Conservation (phyloP, 1,140 invertebrate species). For the Paramacrobiotus metropolitanus region DNA sequence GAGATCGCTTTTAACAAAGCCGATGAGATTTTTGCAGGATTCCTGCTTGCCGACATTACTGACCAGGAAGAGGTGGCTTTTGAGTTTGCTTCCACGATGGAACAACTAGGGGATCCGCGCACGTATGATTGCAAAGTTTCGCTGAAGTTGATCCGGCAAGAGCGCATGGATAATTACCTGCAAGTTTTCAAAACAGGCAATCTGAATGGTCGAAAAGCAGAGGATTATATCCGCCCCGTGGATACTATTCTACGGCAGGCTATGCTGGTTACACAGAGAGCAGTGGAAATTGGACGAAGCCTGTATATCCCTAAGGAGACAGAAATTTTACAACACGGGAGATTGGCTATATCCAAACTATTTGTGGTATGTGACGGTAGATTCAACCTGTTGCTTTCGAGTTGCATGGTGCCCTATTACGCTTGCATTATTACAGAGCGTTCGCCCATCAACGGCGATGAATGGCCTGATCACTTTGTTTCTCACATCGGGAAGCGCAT, state of each 20-base stretch:
- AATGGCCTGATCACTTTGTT: neutral
- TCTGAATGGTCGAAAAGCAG: neutral
- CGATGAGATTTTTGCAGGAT: neutral
- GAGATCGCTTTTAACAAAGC: slow-evolving; percentile 3
- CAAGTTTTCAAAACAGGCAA: neutral
- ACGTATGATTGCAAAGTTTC: neutral
- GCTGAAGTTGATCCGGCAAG: neutral
- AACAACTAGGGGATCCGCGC: neutral
- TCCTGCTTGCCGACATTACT: neutral
- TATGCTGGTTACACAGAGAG: neutral
- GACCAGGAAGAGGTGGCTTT: neutral
- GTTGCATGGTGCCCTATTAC: neutral
- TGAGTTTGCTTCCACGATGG: neutral
- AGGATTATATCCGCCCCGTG: neutral
- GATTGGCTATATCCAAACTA: neutral
- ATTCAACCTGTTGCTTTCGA: neutral
- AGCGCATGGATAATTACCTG: neutral
- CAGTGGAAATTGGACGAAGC: neutral
- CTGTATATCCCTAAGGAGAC: neutral
- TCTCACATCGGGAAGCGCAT: neutral
- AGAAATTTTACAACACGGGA: neutral
- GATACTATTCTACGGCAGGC: neutral
- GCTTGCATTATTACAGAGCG: too few relatives aligned
- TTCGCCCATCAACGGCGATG: neutral
- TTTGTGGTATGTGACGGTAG: neutral